Percentiles rank a stretch among this genome's conserved stretches.
Evolutionary conservation across 1,140 invertebrate genomes (phyloP).

Genomic region (Choristoneura fumiferana): DNA sequence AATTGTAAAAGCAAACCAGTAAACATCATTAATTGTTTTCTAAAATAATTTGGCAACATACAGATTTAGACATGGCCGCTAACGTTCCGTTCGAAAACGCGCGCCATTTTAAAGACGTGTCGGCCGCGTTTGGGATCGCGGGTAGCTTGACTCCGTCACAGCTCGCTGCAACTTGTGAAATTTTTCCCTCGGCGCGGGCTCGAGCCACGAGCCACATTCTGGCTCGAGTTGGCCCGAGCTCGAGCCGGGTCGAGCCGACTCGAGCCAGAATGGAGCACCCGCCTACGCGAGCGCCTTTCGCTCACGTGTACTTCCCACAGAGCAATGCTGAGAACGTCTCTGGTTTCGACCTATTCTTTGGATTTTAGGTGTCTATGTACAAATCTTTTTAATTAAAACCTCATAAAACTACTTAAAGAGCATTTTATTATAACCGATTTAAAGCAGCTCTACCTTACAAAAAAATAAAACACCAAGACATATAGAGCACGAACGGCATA

Average conservation of each 20-base stretch:
- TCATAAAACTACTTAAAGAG: no score
- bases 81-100: slow-evolving; percentile 15
- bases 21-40: not conserved
- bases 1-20: no score
- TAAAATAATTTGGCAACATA: slow-evolving; percentile 3
- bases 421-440: no score
- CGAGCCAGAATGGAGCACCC: slow-evolving; percentile 8
- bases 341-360: slow-evolving; percentile 13
- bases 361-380: not conserved
- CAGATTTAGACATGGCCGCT: slow-evolving; percentile 6
- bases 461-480: no score
- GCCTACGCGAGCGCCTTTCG: slow-evolving; percentile 19
- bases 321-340: slow-evolving; percentile 6
- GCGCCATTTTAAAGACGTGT: slow-evolving; percentile 19
- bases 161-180: slow-evolving; percentile 21
- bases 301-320: slow-evolving; percentile 11
- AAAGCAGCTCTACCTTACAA: no score
- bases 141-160: slow-evolving; percentile 21
- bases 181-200: slow-evolving; percentile 18
- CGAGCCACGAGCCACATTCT: no score
- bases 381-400: no score
- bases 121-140: slow-evolving; percentile 18
- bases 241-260: slow-evolving; percentile 14
- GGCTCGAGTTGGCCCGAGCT: slow-evolving; percentile 3
- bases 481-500: no score